These are phyloP conservation scores for Eupithecia exiguata DNA, from an alignment of 2,888 invertebrate species.

Conservation along the genomic window DNA sequence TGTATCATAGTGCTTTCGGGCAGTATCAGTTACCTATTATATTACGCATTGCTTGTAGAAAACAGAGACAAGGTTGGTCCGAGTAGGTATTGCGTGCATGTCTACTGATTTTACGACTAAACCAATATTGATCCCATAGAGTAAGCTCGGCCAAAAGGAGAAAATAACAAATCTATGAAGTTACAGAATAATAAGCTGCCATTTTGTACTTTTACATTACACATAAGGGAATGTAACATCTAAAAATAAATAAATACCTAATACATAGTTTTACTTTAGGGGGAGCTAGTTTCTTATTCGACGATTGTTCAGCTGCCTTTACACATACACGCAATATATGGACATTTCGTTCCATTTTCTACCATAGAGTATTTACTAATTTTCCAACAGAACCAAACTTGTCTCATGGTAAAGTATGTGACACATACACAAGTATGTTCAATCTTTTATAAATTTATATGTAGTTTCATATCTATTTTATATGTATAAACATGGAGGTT, in stretches of 20 bases:
- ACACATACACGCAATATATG: slow-evolving; percentile 63
- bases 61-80: slow-evolving; percentile 56
- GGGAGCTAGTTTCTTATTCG: slow-evolving; percentile 61
- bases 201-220: slow-evolving; percentile 63
- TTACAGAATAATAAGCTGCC: slow-evolving; percentile 72
- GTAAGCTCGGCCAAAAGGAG: slow-evolving; percentile 77
- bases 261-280: slow-evolving; percentile 47
- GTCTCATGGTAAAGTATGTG: slow-evolving; percentile 40
- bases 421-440: slow-evolving; percentile 29
- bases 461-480: slow-evolving; percentile 18
- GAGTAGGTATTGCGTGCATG: slow-evolving; percentile 62
- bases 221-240: slow-evolving; percentile 57
- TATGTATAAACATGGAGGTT: slow-evolving; percentile 25
- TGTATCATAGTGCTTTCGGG: slow-evolving; percentile 57
- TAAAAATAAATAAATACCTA: slow-evolving; percentile 58
- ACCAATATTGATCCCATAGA: slow-evolving; percentile 80
- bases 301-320: slow-evolving; percentile 73
- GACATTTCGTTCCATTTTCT: slow-evolving; percentile 13
- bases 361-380: neutral
- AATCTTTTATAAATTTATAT: slow-evolving; percentile 26
- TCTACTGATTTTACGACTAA: slow-evolving; percentile 59
- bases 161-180: slow-evolving; percentile 53
- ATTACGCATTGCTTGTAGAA: slow-evolving; percentile 36
- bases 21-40: slow-evolving; percentile 52
- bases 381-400: slow-evolving; percentile 43